Percentiles rank a stretch among this genome's conserved stretches.
Evolutionary conservation across 64 coral and sea anemone genomes (phyloP).

Genomic region (Acropora yongei): DNA sequence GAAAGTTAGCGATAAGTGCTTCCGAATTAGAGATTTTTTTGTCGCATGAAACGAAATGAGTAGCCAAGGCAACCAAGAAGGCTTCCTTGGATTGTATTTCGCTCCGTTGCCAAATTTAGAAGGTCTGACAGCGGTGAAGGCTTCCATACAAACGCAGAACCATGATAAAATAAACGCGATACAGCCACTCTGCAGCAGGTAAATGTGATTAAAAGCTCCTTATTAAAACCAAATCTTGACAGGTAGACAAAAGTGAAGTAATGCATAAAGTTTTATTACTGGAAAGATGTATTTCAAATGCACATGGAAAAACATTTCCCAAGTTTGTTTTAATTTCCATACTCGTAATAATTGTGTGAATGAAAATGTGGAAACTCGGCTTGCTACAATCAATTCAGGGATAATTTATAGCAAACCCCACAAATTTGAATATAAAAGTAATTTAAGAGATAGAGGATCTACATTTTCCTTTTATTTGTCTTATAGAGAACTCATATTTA

Average conservation of each 20-base stretch:
- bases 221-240: not conserved
- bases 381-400: too few species aligned
- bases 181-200: constrained; percentile 89
- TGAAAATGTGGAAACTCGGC: too few species aligned
- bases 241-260: too few species aligned
- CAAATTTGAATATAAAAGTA: not conserved
- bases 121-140: constrained; percentile 57
- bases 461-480: not conserved
- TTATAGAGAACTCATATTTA: constrained; percentile 86
- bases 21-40: not conserved
- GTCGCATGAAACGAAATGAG: constrained; percentile 44
- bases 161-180: constrained; percentile 45
- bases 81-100: constrained; percentile 69
- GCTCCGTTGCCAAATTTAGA: constrained; percentile 72
- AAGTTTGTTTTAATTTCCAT: too few species aligned
- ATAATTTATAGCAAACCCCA: too few species aligned
- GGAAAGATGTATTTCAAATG: not conserved
- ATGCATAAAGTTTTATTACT: not conserved
- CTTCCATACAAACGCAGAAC: constrained; percentile 44
- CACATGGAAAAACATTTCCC: too few species aligned
- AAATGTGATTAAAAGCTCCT: not conserved
- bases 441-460: not conserved
- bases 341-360: too few species aligned
- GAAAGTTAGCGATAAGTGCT: not conserved
- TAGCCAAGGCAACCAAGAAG: constrained; percentile 36